A percentile compares a stretch with the other conserved stretches of the same genome.
Conservation (phyloP, 1,140 invertebrate genomes). For the Solenopsis invicta region DNA sequence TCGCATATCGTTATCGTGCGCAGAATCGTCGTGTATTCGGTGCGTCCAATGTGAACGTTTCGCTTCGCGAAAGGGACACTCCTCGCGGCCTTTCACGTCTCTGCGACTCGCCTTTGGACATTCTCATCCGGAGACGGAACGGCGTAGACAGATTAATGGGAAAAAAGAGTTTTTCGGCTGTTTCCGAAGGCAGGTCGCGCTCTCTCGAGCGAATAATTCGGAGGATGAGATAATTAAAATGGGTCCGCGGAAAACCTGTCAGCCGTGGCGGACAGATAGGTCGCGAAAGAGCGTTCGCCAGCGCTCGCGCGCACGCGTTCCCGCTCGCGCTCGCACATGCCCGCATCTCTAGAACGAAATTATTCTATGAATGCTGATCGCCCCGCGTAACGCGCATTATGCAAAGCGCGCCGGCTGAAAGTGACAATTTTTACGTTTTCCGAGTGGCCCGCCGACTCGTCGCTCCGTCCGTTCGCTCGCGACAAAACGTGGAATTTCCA, state of each 20-base stretch:
- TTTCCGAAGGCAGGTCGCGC: constrained; percentile 66
- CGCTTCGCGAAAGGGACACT: constrained; percentile 20
- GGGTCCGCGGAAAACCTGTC: constrained; percentile 79
- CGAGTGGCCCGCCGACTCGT: constrained; percentile 61
- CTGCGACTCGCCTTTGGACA: constrained; percentile 38
- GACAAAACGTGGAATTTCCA: constrained; percentile 82
- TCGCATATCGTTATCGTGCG: background rate
- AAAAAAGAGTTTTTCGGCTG: constrained; percentile 64
- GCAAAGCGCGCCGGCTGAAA: constrained; percentile 77
- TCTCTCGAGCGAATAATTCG: constrained; percentile 79
- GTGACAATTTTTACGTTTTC: constrained; percentile 81
- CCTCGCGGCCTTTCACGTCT: constrained; percentile 34
- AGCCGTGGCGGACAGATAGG: constrained; percentile 80
- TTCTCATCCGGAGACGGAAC: constrained; percentile 55
- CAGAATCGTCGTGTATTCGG: background rate
- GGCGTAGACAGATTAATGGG: constrained; percentile 63
- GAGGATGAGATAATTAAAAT: constrained; percentile 84
- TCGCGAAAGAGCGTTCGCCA: constrained; percentile 59
- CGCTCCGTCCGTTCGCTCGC: constrained; percentile 66
- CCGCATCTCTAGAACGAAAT: constrained; percentile 79
- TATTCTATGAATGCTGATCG: constrained; percentile 85
- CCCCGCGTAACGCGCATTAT: constrained; percentile 78
- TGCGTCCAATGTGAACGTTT: background rate
- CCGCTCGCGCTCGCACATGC: constrained; percentile 27
- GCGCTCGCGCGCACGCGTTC: constrained; percentile 2